Base-by-base conservation (phyloP, 2,113 vertebrate genomes). In the Sebastes schlegelii region DNA sequence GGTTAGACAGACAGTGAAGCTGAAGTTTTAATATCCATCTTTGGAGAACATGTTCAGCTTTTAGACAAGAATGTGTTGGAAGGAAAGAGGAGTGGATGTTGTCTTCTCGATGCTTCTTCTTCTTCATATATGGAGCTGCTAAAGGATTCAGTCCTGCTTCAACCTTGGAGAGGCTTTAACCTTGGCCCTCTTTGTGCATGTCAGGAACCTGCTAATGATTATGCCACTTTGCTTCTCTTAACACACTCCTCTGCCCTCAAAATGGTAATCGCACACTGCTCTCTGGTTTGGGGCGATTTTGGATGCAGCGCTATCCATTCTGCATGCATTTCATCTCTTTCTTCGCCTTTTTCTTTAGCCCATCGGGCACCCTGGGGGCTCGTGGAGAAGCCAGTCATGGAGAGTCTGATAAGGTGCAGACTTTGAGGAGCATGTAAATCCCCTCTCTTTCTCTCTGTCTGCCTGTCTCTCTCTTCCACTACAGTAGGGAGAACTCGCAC, bases 251-350 rank as follows among this genome's bases (percentile, higher is more conserved):
- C 73, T 77, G 62, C 63, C 71, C 78, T 88, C 26, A 42, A 89
- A 86, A 88, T 87, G 85, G 57, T 86, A 83, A 92, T 88, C 61
- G 19, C 65, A 54, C 67, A 2, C 54, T 13, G 51, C 66, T 89
- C 54, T 68, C 6, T 60, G 55, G 64, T 85, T 76, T 55, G 69
- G 64, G 23, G 58, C 57, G 55, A 76, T 83, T 85, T 88, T 46
- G 43, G 21, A 88, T 83, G 69, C 63, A 19, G 79, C 9, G 0
- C 43, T 54, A 13, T 26, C 51, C 45, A 16, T 84, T 84, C 65
- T 74, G 60, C 79, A 77, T 62, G 73, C 55, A 69, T 21, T 61
- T 51, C 26, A 49, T 79, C 52, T 74, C 17, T 79, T 87, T 76
- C n/a, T 67, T 79, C 49, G 34, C 26, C 17, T 65, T 14, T 63